Evolutionary conservation across 2,797 vertebrate species (phyloP), one percentile per base, ranked within the genome.

Genomic region (Poeciliopsis turneri): DNA sequence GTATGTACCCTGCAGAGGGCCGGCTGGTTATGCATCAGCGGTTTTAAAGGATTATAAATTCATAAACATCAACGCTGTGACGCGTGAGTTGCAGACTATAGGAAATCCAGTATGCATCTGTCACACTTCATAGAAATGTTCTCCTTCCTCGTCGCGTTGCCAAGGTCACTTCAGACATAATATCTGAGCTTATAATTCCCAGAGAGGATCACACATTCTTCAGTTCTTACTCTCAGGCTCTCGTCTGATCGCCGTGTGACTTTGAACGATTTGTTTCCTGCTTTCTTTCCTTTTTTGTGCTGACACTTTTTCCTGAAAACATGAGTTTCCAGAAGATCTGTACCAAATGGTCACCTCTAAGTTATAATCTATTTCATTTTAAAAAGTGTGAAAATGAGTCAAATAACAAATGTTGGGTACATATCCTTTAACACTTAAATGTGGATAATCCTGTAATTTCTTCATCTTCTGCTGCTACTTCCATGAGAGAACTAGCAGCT

Each of bases 1-100:
- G 98, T 99, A 94, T 89, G 68, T 53, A 39, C 5, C 6, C 49
- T 39, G 25, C 12, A 30, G 28, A 59, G 8, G 51, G 51, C 51
- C 23, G 3, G 25, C 49, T 33, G 55, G 28, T 69, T 57, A 64
- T 33, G 4, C 41, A 7, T 72, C 13, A 78, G 18, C 23, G 12
- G 33, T 7, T 72, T 70, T 41, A 36, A 30, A 71, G 39, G 68
- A 45, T 28, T 28, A 46, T n/a, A n/a, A 70, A 78, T 41, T 28
- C 15, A 10, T 39, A 53, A 41, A 55, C 16, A 25, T 23, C 57
- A 11, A 57, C n/a, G 61, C 49, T 16, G 16, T 30, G 47, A 43
- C 72, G 36, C 41, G 28, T 33, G 10, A 51, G 16, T 9, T 15
- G 25, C 41, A 77, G 72, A 53, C 64, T 10, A 41, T 28, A 68